Evolutionary conservation across 2,888 invertebrate genomes (phyloP), one percentile per base, ranked within the genome.

Genomic region (Acholoe squamosa): DNA sequence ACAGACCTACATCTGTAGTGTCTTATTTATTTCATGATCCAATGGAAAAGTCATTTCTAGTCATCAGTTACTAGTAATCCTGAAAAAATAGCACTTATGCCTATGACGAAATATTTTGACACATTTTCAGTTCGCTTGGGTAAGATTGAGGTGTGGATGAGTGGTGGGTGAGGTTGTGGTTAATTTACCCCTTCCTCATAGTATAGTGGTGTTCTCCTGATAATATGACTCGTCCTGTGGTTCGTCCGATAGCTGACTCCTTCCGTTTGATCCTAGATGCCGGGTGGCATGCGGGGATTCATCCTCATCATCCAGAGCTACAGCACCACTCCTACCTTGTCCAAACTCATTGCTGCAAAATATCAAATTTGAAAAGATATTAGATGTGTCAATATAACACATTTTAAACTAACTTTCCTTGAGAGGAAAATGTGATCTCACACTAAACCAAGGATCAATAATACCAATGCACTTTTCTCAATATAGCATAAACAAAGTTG

Each of bases 121-220:
- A 43, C 3, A 43, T 7, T 43, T 10, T 10, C 43, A 43, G 43
- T 43, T 43, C 43, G 10, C 10, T 43, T 3, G 43, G 3, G 19
- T 71, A 28, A 25, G 71, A 28, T 1, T 71, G 25, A 71, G 71
- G 71, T 71, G 71, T 71, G 71, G 5, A 61, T 7, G 71, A 28
- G 22, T 61, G 61, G 61, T n/a, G n/a, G 61, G 7, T 61, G n/a
- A 19, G 7, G 7, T 71, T n/a, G 25, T 25, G 16, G 71, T 28
- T 5, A 61, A 14, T n/a, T 3, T 19, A 25, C 25, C 71, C 71
- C 43, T 22, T 16, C 19, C 90, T 90, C 90, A 90, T 90, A 90
- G 90, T 12, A 90, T 90, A 33, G 90, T 90, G 19, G 90, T 90
- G 56, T 90, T 90, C 61, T 90, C 90, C 51, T 71, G 90, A 54